Percentiles rank a stretch among this genome's conserved stretches.
These are phyloP conservation scores for Reticulitermes lucifugus DNA, from an alignment of 2,888 invertebrate species.

Conservation along the genomic window DNA sequence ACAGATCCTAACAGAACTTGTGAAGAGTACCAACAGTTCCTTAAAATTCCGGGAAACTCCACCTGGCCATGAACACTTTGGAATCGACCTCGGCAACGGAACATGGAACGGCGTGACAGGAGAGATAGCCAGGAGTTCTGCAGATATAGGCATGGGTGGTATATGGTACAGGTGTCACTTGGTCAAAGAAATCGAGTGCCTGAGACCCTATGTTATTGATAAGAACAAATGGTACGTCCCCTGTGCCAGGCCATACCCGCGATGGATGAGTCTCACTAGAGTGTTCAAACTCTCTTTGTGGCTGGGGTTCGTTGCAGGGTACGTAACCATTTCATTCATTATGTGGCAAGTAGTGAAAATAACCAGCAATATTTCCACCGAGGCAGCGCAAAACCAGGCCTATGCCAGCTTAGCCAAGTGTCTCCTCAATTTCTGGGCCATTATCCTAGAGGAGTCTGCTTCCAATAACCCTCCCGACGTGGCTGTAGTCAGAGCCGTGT, in stretches of 20 bases:
- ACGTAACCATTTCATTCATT: not conserved
- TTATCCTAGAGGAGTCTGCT: not conserved
- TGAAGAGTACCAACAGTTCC: not conserved
- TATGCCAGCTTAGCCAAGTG: not conserved
- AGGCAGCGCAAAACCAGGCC: not conserved
- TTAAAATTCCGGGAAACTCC: not conserved
- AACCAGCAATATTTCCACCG: not conserved
- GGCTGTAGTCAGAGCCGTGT: not conserved
- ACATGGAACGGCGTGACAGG: slow-evolving; percentile 18
- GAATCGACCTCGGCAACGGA: not conserved
- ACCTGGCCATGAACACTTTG: not conserved
- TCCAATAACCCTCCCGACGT: slow-evolving; percentile 4
- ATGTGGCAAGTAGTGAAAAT: slow-evolving; percentile 4
- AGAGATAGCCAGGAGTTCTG: not conserved
- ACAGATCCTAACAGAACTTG: not conserved
- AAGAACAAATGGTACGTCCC: slow-evolving; percentile 8
- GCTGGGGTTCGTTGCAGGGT: not conserved
- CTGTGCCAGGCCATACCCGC: slow-evolving; percentile 5
- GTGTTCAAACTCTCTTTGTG: slow-evolving; percentile 1
- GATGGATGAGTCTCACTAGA: slow-evolving; percentile 23
- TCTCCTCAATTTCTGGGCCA: slow-evolving; percentile 6
- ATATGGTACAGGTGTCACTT: slow-evolving; percentile 10
- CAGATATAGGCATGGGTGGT: not conserved
- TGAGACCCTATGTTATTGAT: not conserved
- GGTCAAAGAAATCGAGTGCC: not conserved